Conservation (phyloP, 2,797 vertebrate genomes). For the Eptatretus atami region DNA sequence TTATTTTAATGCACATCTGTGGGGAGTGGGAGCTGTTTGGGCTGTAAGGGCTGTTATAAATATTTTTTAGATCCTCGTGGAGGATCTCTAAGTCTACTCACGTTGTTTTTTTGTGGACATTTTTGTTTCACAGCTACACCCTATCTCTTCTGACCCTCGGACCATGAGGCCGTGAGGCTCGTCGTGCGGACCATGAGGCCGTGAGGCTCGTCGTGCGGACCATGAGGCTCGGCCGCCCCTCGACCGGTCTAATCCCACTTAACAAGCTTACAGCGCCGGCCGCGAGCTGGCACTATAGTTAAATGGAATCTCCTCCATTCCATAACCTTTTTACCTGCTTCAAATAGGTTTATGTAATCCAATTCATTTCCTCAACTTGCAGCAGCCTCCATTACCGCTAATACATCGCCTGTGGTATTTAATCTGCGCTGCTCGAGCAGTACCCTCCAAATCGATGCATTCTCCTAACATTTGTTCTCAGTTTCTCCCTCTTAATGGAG, state of each 20-base stretch:
- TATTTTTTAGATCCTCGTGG: no score
- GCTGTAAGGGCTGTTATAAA: no score
- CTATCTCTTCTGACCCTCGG: no score
- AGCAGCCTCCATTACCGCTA: constrained; percentile 4
- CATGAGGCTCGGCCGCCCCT: no score
- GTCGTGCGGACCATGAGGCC: no score
- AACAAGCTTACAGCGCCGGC: background rate
- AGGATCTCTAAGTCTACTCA: no score
- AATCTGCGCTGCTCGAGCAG: background rate
- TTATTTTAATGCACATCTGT: no score
- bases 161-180: no score
- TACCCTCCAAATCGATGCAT: background rate
- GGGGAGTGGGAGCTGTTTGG: no score
- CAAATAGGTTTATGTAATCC: constrained; percentile 5
- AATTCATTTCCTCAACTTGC: constrained; percentile 4
- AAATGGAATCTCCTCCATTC: constrained; percentile 3
- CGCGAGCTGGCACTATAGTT: background rate
- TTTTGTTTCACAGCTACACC: no score
- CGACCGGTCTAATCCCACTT: background rate
- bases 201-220: no score
- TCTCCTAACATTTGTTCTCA: background rate
- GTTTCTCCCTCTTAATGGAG: background rate
- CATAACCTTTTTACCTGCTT: constrained; percentile 5
- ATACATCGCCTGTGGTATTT: constrained; percentile 3
- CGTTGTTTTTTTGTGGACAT: no score